Conservation (phyloP, 1,140 invertebrate species). For the Pomacea maculata region DNA sequence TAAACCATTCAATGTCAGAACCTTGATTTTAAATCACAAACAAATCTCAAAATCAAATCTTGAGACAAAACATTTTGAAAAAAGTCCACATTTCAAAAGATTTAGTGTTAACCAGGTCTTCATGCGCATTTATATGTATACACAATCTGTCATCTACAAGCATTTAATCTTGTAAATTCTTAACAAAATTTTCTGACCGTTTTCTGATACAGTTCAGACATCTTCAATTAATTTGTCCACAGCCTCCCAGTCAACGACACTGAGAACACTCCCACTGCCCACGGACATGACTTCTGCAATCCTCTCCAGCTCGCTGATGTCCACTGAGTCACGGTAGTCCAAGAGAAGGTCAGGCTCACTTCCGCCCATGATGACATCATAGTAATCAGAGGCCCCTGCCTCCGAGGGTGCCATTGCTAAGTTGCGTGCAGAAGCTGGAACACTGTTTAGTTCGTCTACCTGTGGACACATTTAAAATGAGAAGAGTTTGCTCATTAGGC, state of each 20-base stretch:
- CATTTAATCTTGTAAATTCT: not conserved
- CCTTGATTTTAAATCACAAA: too few species aligned
- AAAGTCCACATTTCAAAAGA: not conserved
- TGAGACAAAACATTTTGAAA: not conserved
- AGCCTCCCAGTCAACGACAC: conserved; percentile 63
- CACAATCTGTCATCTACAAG: not conserved
- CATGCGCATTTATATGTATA: not conserved
- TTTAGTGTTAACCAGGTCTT: not conserved
- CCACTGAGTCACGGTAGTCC: conserved; percentile 55
- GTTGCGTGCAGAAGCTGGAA: conserved; percentile 25
- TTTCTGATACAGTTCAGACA: conserved; percentile 22
- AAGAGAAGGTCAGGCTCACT: not conserved
- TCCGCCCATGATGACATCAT: conserved; percentile 49
- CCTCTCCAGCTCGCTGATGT: conserved; percentile 55
- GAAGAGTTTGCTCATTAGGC: not conserved
- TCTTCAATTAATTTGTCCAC: conserved; percentile 57
- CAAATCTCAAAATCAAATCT: not conserved
- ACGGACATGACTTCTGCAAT: conserved; percentile 57
- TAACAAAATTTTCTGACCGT: not conserved
- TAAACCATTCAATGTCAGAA: too few species aligned
- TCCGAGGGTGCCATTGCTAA: conserved; percentile 38
- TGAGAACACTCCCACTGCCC: conserved; percentile 56
- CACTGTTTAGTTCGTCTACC: conserved; percentile 19
- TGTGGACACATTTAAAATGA: not conserved
- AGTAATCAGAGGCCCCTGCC: conserved; percentile 50